Evolutionary conservation across 2,797 vertebrate species (phyloP), one percentile per base, ranked within the genome.

Genomic region (Rallus crepitans): DNA sequence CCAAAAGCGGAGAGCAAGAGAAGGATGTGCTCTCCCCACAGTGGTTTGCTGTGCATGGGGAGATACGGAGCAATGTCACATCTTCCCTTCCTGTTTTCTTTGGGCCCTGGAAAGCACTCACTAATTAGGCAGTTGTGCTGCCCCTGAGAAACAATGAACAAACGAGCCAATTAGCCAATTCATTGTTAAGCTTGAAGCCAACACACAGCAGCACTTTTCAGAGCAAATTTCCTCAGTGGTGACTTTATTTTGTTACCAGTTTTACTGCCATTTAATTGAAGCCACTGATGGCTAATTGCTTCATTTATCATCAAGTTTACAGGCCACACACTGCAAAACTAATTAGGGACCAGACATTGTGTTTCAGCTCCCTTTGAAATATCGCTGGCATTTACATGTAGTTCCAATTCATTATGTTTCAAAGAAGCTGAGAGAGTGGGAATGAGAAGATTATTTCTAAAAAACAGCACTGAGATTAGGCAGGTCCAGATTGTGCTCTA

Each of bases 191-290:
- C 72, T 47, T 20, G 37, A 92, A 96, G 63, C 79, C 81, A 89
- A 78, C 52, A 42, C 83, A 53, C 72, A 65, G 91, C 81, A 96
- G 71, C 81, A 77, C 80, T 95, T 89, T 48, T 76, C 83, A 89
- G 68, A 91, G 87, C 73, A 83, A 72, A 81, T 89, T 93, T 95
- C 81, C 55, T 87, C 30, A 3, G 59, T 91, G 57, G 76, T 89
- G 82, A 85, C 94, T 97, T 95, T 84, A 95, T 96, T 97, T 96
- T 94, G 89, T 96, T 96, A 90, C 93, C 77, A 20, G 83, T 94
- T 97, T 97, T 95, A 95, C 93, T 95, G 90, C 93, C 86, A 82
- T 87, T 90, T 97, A 94, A 97, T 97, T 97, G 92, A 94, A 97
- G 91, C 52, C 88, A 95, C 92, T 95, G 95, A 97, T 60, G 88